phyloP scores from a whole-genome alignment of 53 echinoderm and acorn worm genomes.

The Arbacia lixula region DNA sequence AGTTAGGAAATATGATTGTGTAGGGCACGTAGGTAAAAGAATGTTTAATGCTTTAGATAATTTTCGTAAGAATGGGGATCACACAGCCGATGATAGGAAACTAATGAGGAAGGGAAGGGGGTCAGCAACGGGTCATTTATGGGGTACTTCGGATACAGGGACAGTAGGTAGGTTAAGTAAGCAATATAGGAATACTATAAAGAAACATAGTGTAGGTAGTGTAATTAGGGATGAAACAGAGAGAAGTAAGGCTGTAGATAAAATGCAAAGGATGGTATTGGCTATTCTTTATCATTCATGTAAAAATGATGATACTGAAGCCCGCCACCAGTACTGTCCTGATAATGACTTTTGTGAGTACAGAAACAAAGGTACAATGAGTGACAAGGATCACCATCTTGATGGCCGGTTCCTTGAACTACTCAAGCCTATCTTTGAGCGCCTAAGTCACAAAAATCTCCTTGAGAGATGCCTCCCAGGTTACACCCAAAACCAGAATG shows the following conservation, averaged over 20 bases:
- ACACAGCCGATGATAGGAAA: too few relatives aligned
- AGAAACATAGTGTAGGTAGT: not conserved
- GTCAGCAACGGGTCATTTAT: constrained; percentile 17
- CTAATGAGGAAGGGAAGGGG: not conserved
- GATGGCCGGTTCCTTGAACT: constrained; percentile 44
- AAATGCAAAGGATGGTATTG: constrained; percentile 23
- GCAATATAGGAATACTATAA: constrained; percentile 29
- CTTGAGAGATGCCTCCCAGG: constrained; percentile 50
- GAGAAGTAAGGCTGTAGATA: not conserved
- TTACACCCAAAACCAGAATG: constrained; percentile 61
- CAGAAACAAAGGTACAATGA: constrained; percentile 30
- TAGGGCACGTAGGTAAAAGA: too few relatives aligned
- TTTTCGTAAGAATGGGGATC: too few relatives aligned
- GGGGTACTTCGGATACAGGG: constrained; percentile 5
- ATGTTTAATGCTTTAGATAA: too few relatives aligned
- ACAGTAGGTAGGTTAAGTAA: constrained; percentile 8
- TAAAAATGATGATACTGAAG: constrained; percentile 15
- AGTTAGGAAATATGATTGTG: too few relatives aligned
- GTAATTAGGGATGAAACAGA: not conserved
- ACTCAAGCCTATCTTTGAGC: constrained; percentile 30
- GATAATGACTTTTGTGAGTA: constrained; percentile 14
- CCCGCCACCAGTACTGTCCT: constrained; percentile 47
- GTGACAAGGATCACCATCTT: constrained; percentile 45
- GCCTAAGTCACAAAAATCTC: constrained; percentile 34
- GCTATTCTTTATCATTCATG: constrained; percentile 39